Evolutionary conservation across 2,888 invertebrate genomes (phyloP).

Genomic region (Hylaea fasciaria): DNA sequence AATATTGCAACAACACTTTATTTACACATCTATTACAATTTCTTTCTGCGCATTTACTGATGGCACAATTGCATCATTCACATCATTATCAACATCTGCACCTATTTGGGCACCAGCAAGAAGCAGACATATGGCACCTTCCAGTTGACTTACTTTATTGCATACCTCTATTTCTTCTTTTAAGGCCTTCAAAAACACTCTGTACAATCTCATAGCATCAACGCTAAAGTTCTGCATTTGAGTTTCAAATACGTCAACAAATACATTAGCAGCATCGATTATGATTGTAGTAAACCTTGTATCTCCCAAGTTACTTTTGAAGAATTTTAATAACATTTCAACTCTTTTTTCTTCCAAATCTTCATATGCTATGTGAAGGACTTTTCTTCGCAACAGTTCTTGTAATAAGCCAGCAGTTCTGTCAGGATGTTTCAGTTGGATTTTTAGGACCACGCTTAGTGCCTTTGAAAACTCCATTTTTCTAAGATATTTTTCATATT

Average conservation of each 20-base stretch:
- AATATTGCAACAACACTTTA: conserved; percentile 28
- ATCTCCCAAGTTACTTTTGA: conserved; percentile 90
- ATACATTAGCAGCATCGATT: conserved; percentile 89
- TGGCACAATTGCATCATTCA: conserved; percentile 63
- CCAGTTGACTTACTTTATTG: conserved; percentile 86
- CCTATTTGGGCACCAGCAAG: conserved; percentile 85
- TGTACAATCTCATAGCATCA: conserved; percentile 86
- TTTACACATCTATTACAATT: conserved; percentile 83
- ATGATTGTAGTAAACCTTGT: conserved; percentile 90
- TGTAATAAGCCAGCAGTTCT: conserved; percentile 92
- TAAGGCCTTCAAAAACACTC: conserved; percentile 85
- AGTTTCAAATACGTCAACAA: conserved; percentile 90
- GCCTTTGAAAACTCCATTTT: conserved; percentile 94
- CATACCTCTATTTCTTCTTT: conserved; percentile 88
- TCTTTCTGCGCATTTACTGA: conserved; percentile 82
- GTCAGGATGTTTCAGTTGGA: conserved; percentile 88
- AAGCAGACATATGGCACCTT: conserved; percentile 89
- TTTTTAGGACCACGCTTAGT: conserved; percentile 87
- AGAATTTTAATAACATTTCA: conserved; percentile 88
- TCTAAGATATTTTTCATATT: conserved; percentile 89
- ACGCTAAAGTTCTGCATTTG: conserved; percentile 86
- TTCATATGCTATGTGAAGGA: conserved; percentile 89
- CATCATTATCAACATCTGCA: conserved; percentile 65
- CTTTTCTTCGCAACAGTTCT: conserved; percentile 93
- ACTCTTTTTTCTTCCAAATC: conserved; percentile 89